Conservation (phyloP, 2,888 invertebrate species). For the Stenoptilia bipunctidactyla region DNA sequence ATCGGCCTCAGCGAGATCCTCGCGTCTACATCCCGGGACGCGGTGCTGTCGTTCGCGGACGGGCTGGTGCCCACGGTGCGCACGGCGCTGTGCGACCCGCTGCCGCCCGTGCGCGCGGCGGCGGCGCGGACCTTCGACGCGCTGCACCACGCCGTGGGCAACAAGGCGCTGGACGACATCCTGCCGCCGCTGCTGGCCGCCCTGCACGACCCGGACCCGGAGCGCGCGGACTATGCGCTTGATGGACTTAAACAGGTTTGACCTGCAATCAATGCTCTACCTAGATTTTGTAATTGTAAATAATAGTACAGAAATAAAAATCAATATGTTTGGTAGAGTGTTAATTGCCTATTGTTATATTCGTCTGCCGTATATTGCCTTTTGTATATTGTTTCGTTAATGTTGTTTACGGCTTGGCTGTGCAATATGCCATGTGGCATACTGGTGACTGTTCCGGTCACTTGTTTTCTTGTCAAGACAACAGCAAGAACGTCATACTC, state of each 20-base stretch:
- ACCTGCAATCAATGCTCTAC: no score
- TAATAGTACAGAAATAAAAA: no score
- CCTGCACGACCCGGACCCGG: constrained; percentile 81
- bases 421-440: no score
- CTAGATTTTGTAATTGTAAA: no score
- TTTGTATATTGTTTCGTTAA: no score
- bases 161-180: constrained; percentile 96
- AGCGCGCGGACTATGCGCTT: constrained; percentile 88
- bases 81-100: constrained; percentile 92
- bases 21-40: constrained; percentile 94
- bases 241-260: constrained; percentile 91
- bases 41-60: constrained; percentile 81
- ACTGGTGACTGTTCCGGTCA: no score
- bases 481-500: no score
- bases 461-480: no score
- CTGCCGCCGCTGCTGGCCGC: constrained; percentile 88
- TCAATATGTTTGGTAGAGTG: no score
- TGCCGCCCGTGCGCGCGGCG: constrained; percentile 92
- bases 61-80: constrained; percentile 87
- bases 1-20: constrained; percentile 98
- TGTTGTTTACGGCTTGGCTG: no score
- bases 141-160: constrained; percentile 93
- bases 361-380: no score
- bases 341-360: no score
- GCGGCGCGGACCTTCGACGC: constrained; percentile 98